phyloP scores from a whole-genome alignment of 2,113 vertebrate genomes.

The Nerophis lumbriciformis region DNA sequence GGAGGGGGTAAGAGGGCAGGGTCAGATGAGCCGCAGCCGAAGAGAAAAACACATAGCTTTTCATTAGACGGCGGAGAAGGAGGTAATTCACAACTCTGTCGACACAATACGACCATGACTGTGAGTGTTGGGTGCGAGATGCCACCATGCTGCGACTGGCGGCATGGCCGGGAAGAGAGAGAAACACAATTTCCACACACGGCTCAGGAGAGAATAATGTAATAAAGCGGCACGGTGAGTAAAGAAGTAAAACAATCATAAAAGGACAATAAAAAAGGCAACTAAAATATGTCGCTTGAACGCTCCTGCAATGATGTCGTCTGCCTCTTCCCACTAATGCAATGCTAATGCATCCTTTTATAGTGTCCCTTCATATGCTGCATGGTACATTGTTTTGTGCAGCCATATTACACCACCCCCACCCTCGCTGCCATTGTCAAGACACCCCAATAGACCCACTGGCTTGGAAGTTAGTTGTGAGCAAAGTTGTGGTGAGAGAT shows the following conservation, averaged over 20 bases:
- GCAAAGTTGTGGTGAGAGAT: slow-evolving; percentile 76
- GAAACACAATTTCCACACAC: slow-evolving; percentile 44
- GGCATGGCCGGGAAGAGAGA: slow-evolving; percentile 55
- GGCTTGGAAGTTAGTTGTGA: slow-evolving; percentile 71
- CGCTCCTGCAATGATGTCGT: slow-evolving; percentile 39
- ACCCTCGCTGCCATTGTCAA: slow-evolving; percentile 59
- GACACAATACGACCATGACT: slow-evolving; percentile 50
- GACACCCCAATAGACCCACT: slow-evolving; percentile 62
- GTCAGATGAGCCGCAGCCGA: slow-evolving; percentile 51
- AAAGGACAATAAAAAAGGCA: slow-evolving; percentile 28
- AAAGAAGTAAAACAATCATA: slow-evolving; percentile 18
- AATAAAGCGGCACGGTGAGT: slow-evolving; percentile 21
- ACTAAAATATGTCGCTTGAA: slow-evolving; percentile 43
- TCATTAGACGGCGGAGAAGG: slow-evolving; percentile 56
- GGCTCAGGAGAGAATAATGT: slow-evolving; percentile 43
- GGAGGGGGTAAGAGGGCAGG: slow-evolving; percentile 45
- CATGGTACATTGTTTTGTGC: slow-evolving; percentile 35
- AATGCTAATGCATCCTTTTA: slow-evolving; percentile 28
- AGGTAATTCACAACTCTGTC: slow-evolving; percentile 68
- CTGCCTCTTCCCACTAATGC: slow-evolving; percentile 53
- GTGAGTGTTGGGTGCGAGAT: slow-evolving; percentile 46
- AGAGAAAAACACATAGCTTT: slow-evolving; percentile 63
- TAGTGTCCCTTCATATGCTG: slow-evolving; percentile 41
- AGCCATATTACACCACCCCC: slow-evolving; percentile 15
- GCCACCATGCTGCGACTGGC: slow-evolving; percentile 47